Percentiles rank a stretch among this genome's conserved stretches.
phyloP scores from a whole-genome alignment of 2,797 vertebrate species.

The Eulemur rubriventer region DNA sequence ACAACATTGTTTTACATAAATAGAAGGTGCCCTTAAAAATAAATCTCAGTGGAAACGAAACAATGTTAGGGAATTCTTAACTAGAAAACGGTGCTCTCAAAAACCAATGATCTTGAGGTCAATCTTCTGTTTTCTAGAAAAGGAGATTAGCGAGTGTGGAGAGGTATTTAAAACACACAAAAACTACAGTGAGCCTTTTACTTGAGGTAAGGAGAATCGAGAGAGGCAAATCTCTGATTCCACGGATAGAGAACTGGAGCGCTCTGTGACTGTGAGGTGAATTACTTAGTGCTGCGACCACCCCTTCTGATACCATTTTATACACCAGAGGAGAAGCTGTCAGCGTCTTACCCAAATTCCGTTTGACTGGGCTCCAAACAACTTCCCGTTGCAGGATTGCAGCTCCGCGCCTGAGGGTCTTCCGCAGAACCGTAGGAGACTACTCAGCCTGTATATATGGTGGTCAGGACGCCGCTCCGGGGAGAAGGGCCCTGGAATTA shows the following conservation, averaged over 20 bases:
- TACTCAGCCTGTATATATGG: too few species aligned
- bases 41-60: background rate
- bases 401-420: background rate
- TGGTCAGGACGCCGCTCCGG: background rate
- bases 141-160: background rate
- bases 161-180: background rate
- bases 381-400: too few species aligned
- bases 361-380: too few species aligned
- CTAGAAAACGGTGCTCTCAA: background rate
- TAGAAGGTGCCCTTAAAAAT: background rate
- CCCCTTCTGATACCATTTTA: background rate
- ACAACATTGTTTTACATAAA: background rate
- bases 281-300: background rate
- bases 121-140: background rate
- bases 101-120: background rate
- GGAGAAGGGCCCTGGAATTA: background rate
- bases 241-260: too few species aligned
- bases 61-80: background rate
- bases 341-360: too few species aligned
- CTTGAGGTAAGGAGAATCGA: background rate
- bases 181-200: background rate
- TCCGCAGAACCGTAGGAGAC: background rate
- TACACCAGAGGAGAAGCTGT: background rate
- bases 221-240: background rate
- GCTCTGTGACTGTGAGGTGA: too few species aligned